These are phyloP conservation scores for Diplosoma virens DNA, from an alignment of 23 tunicate species.

Conservation along the genomic window DNA sequence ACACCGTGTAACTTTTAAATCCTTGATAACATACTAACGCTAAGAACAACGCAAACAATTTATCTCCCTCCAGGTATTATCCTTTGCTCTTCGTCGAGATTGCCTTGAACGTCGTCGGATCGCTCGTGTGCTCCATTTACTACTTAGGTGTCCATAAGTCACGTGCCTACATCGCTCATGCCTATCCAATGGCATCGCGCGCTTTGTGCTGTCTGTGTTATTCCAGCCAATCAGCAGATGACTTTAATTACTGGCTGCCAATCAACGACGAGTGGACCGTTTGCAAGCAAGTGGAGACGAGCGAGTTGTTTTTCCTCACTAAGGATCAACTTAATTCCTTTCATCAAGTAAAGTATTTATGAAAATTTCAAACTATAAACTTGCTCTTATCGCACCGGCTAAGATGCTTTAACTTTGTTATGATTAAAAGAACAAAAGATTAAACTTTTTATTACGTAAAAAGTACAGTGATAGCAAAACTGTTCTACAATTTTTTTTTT, in stretches of 20 bases:
- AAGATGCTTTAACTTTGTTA: too few species aligned
- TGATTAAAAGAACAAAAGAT: too few species aligned
- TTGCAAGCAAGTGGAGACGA: conserved; percentile 91
- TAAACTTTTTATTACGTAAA: too few species aligned
- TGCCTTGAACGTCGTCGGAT: conserved; percentile 36
- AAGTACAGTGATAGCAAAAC: too few species aligned
- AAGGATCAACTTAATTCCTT: conserved; percentile 45
- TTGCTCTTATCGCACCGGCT: too few species aligned
- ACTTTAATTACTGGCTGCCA: conserved; percentile 27
- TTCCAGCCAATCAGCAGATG: conserved; percentile 12
- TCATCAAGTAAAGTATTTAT: conserved; percentile 43
- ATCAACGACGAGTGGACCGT: conserved; percentile 66
- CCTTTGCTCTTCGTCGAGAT: conserved; percentile 49
- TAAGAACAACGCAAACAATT: too few species aligned
- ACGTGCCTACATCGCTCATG: conserved; percentile 62
- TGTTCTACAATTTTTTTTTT: too few species aligned
- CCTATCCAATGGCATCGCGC: conserved; percentile 58
- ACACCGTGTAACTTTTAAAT: too few species aligned
- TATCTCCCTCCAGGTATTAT: conserved; percentile 45
- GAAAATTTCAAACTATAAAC: too few species aligned
- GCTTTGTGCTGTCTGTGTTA: conserved; percentile 46
- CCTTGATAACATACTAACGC: too few species aligned
- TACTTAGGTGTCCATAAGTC: conserved; percentile 80
- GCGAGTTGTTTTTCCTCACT: conserved; percentile 75
- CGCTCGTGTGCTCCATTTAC: conserved; percentile 50